Percentiles rank a stretch among this genome's conserved stretches.
These are phyloP conservation scores for Clistopyga incitator DNA, from an alignment of 2,888 invertebrate species.

Conservation along the genomic window DNA sequence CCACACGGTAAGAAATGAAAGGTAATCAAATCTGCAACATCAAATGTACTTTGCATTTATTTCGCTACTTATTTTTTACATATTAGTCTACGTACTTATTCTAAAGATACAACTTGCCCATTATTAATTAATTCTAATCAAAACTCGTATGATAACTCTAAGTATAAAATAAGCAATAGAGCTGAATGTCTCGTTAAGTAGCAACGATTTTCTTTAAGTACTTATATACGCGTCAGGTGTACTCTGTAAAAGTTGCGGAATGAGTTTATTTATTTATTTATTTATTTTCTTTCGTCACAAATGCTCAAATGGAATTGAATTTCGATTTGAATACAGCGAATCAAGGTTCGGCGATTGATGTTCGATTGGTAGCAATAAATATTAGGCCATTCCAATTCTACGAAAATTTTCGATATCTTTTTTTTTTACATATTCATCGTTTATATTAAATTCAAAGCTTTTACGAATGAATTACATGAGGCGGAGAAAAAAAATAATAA, in stretches of 20 bases:
- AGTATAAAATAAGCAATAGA: conserved; percentile 84
- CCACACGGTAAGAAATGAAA: conserved; percentile 60
- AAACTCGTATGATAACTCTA: conserved; percentile 79
- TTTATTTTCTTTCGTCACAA: conserved; percentile 12
- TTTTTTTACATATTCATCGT: conserved; percentile 46
- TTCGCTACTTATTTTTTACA: conserved; percentile 83
- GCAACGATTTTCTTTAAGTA: conserved; percentile 80
- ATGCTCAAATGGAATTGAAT: neutral
- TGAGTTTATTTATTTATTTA: conserved; percentile 40
- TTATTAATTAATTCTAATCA: conserved; percentile 81
- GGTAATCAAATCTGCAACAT: conserved; percentile 73
- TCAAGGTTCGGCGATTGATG: conserved; percentile 20
- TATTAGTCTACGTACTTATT: conserved; percentile 81
- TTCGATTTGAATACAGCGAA: neutral
- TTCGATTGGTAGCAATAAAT: conserved; percentile 25
- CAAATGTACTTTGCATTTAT: conserved; percentile 84
- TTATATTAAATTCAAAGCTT: conserved; percentile 52
- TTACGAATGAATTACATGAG: conserved; percentile 44
- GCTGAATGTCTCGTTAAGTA: conserved; percentile 81
- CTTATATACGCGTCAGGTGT: conserved; percentile 76
- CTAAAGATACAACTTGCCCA: conserved; percentile 83
- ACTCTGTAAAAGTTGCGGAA: conserved; percentile 69
- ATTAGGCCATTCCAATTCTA: conserved; percentile 61
- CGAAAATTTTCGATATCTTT: conserved; percentile 39
- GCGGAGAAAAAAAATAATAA: conserved; percentile 29